Conservation (phyloP, 2,113 vertebrate genomes). For the Puma concolor region DNA sequence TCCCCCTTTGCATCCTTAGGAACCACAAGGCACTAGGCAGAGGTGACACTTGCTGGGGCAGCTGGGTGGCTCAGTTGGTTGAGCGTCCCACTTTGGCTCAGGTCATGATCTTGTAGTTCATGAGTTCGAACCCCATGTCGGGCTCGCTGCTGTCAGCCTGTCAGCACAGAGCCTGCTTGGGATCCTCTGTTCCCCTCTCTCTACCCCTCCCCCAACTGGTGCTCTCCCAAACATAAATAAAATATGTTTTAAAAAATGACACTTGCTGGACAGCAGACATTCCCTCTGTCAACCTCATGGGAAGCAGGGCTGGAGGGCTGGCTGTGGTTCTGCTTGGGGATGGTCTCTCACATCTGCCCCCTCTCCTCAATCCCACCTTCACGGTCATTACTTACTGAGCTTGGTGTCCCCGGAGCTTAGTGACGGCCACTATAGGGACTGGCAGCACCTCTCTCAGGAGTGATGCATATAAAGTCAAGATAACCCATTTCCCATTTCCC, state of each 20-base stretch:
- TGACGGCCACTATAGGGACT: accelerated
- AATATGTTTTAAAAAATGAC: not conserved
- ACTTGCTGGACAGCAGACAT: not conserved
- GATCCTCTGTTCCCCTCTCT: too few relatives aligned
- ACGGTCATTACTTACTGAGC: accelerated
- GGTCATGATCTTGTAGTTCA: too few relatives aligned
- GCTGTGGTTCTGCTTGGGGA: not conserved
- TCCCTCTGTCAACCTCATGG: not conserved
- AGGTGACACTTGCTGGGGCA: not conserved
- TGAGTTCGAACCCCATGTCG: too few relatives aligned
- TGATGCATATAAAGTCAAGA: not conserved
- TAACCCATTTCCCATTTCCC: not conserved
- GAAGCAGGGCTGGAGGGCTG: not conserved
- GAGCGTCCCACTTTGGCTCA: too few relatives aligned
- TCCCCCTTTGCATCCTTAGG: not conserved
- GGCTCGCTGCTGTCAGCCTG: too few relatives aligned
- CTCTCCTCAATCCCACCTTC: not conserved
- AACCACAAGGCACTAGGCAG: not conserved
- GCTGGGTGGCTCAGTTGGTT: too few relatives aligned
- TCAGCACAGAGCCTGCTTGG: too few relatives aligned
- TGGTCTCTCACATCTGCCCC: not conserved
- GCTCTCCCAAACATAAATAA: too few relatives aligned
- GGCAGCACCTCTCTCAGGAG: not conserved
- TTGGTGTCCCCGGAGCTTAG: not conserved
- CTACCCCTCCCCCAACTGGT: too few relatives aligned